These are phyloP conservation scores for Stramonita haemastoma DNA, from an alignment of 2,888 invertebrate species.

Conservation along the genomic window DNA sequence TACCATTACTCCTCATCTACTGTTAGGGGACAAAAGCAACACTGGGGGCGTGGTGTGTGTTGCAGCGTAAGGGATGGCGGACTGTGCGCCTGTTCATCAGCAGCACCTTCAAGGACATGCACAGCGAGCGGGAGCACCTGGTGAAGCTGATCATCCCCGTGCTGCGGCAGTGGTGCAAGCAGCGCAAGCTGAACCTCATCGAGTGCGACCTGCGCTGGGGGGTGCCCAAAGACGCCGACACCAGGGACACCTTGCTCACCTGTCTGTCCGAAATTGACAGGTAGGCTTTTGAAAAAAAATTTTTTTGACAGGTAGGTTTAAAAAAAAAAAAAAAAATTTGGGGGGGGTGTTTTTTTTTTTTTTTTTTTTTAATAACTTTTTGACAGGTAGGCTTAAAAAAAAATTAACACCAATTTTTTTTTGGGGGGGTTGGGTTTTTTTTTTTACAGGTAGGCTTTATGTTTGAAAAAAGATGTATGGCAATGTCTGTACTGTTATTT, in stretches of 20 bases:
- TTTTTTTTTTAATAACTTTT: too few relatives aligned
- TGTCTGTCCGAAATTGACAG: slow-evolving; percentile 59
- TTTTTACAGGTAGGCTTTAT: too few relatives aligned
- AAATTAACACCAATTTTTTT: too few relatives aligned
- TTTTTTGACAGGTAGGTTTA: too few relatives aligned
- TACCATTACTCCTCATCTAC: too few relatives aligned
- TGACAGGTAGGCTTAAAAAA: too few relatives aligned
- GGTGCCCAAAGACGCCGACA: slow-evolving; percentile 58
- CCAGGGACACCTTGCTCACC: slow-evolving; percentile 54
- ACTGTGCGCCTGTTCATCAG: slow-evolving; percentile 50
- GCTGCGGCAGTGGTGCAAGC: slow-evolving; percentile 56
- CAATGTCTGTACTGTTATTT: too few relatives aligned
- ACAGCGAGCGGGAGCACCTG: slow-evolving; percentile 49
- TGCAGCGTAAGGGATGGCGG: slow-evolving; percentile 49
- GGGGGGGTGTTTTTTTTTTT: too few relatives aligned
- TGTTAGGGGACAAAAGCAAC: not conserved
- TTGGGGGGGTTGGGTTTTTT: too few relatives aligned
- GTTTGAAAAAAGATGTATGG: too few relatives aligned
- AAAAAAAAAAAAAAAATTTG: too few relatives aligned
- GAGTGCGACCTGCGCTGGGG: slow-evolving; percentile 63
- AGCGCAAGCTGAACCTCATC: slow-evolving; percentile 52
- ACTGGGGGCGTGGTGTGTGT: not conserved
- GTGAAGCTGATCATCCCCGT: slow-evolving; percentile 53
- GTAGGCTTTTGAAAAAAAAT: slow-evolving; percentile 6
- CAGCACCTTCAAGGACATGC: slow-evolving; percentile 52